Evolutionary conservation across 1,140 invertebrate genomes (phyloP).

Genomic region (Drosophila punjabiensis): DNA sequence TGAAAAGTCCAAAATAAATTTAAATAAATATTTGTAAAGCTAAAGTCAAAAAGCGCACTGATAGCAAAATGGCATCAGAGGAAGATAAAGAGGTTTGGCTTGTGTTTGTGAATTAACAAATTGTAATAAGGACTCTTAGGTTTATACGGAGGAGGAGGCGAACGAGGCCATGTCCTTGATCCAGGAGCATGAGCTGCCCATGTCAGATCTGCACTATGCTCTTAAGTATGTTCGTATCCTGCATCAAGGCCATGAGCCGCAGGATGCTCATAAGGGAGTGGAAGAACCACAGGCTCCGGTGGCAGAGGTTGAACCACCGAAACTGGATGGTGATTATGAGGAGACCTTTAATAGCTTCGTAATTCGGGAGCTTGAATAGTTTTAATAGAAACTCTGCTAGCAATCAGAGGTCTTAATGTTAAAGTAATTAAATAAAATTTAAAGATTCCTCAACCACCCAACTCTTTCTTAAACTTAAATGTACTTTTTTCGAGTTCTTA

Average conservation of each 20-base stretch:
- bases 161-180: conserved; percentile 48
- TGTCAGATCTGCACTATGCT: conserved; percentile 56
- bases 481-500: not conserved
- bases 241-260: conserved; percentile 6
- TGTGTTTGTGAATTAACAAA: no score
- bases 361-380: not conserved
- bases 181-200: conserved; percentile 46
- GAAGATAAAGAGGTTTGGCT: conserved; percentile 21
- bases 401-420: not conserved
- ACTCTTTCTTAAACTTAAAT: not conserved
- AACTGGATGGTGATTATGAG: not conserved
- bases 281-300: not conserved
- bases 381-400: not conserved
- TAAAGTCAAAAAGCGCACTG: not conserved
- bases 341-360: not conserved
- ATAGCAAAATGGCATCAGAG: conserved; percentile 3
- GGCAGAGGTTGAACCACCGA: conserved; percentile 10
- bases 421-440: not conserved
- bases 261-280: not conserved
- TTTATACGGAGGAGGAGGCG: conserved; percentile 43
- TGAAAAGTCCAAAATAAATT: not conserved
- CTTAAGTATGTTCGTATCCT: conserved; percentile 56
- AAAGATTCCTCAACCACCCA: not conserved
- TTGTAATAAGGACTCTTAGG: conserved; percentile 10
- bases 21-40: not conserved